Evolutionary conservation across 1,140 invertebrate species (phyloP).

Genomic region (Schlechtendalia chinensis): DNA sequence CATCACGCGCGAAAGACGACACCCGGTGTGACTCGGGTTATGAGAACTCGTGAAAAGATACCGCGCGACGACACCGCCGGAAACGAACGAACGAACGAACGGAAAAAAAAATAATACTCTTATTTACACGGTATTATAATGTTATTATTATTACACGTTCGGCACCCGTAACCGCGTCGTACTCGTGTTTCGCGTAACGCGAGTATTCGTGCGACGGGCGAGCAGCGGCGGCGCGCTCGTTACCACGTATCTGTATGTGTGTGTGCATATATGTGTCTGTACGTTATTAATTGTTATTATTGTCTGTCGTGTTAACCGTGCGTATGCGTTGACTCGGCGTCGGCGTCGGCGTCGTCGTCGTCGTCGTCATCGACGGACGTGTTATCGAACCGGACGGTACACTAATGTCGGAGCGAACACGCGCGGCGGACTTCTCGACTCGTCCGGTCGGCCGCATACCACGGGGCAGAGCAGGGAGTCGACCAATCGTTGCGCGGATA

Average conservation of each 20-base stretch:
- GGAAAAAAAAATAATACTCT: background rate
- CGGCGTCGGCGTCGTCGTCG: background rate
- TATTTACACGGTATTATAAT: too few relatives aligned
- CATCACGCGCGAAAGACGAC: background rate
- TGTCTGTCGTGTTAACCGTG: too few relatives aligned
- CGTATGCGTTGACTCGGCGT: constrained; percentile 1
- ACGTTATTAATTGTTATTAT: too few relatives aligned
- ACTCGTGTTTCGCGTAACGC: background rate
- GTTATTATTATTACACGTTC: background rate
- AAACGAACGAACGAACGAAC: background rate
- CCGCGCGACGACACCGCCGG: too few relatives aligned
- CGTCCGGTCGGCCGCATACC: constrained; percentile 48
- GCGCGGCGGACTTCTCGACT: constrained; percentile 48
- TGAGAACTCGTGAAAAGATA: too few relatives aligned
- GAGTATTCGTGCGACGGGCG: background rate
- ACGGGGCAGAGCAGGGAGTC: constrained; percentile 48
- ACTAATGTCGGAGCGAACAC: constrained; percentile 32
- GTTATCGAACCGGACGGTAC: constrained; percentile 26
- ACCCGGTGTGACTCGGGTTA: too few relatives aligned
- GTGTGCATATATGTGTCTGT: too few relatives aligned
- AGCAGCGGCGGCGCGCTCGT: background rate
- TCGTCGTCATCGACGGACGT: constrained; percentile 16
- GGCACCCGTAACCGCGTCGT: background rate
- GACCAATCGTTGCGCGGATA: constrained; percentile 48
- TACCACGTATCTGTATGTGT: too few relatives aligned